Base-by-base conservation (phyloP, 2,797 vertebrate genomes). In the Ceyx erithaca region DNA sequence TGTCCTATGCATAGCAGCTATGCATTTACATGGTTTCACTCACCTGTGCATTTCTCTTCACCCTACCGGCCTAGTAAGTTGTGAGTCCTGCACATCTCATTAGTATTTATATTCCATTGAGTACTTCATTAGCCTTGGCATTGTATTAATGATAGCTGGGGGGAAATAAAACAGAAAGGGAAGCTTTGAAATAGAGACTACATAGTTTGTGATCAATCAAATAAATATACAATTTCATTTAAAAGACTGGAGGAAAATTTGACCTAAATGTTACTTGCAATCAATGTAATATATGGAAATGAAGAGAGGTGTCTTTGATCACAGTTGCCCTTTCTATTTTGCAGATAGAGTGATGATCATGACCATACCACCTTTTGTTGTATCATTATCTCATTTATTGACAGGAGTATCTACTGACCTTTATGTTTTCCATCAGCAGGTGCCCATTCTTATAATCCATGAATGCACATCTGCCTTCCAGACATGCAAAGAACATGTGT, bases 31-130 rank as follows among this genome's bases (percentile, higher is more conserved):
- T 12, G 5, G 31, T 67, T 95, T 84, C 26, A 51, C 12, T 87
- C 80, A 89, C 67, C 63, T 94, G 57, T 92, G 95, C 31, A 55
- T 51, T 94, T 91, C 46, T 85, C 10, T 86, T 92, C 35, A 33
- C 72, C 51, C 45, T 31, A 28, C 35, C 84, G 69, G 37, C 58
- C 25, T 85, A 13, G 59, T 95, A 85, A 71, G 92, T 66, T 37
- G 43, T 3, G 15, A 92, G 52, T 61, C 51, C 72, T 52, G 52
- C 37, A 83, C 59, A 90, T 48, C 66, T 51, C 78, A 84, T 95
- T 96, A 94, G 92, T 92, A 94, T 96, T 96, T 95, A 87, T 86
- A 63, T 75, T 94, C 78, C 67, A 30, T 20, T 79, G 75, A 90
- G 70, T 83, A 76, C 84, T 94, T 93, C 93, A 94, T 96, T 96